These are phyloP conservation scores for Chlorocebus sabaeus DNA, from an alignment of 2,113 vertebrate genomes.

Conservation along the genomic window DNA sequence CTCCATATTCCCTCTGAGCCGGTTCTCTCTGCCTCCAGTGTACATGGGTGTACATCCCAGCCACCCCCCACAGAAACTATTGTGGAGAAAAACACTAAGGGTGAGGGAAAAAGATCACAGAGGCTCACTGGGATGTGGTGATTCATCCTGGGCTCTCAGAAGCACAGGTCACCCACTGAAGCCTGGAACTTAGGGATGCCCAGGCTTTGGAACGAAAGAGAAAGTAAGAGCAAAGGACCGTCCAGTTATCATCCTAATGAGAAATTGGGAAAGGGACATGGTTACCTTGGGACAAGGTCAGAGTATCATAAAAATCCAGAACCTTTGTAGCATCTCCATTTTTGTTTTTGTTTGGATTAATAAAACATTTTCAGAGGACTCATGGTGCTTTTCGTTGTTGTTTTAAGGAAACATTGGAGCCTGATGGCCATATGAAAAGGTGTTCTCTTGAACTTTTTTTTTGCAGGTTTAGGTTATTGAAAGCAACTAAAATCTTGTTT, in stretches of 20 bases:
- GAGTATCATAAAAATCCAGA: background rate
- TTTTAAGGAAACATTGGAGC: background rate
- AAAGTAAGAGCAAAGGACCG: background rate
- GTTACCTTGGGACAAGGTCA: background rate
- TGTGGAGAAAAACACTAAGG: background rate
- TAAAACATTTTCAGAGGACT: background rate
- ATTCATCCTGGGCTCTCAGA: background rate
- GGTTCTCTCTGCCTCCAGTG: background rate
- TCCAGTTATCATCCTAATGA: background rate
- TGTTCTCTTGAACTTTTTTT: background rate
- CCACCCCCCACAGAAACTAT: background rate
- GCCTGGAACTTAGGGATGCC: background rate
- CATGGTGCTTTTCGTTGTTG: background rate
- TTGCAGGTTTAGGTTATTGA: background rate
- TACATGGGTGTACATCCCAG: background rate
- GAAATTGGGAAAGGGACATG: background rate
- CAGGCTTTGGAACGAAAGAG: background rate
- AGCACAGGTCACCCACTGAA: no score
- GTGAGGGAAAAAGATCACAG: background rate
- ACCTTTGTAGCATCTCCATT: background rate
- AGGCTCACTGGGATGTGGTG: no score
- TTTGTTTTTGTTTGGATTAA: background rate
- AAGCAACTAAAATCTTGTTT: constrained; percentile 38
- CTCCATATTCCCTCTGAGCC: background rate
- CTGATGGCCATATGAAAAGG: background rate